These are phyloP conservation scores for Halcyon smyrnensis DNA, from an alignment of 2,797 vertebrate species.

Conservation along the genomic window DNA sequence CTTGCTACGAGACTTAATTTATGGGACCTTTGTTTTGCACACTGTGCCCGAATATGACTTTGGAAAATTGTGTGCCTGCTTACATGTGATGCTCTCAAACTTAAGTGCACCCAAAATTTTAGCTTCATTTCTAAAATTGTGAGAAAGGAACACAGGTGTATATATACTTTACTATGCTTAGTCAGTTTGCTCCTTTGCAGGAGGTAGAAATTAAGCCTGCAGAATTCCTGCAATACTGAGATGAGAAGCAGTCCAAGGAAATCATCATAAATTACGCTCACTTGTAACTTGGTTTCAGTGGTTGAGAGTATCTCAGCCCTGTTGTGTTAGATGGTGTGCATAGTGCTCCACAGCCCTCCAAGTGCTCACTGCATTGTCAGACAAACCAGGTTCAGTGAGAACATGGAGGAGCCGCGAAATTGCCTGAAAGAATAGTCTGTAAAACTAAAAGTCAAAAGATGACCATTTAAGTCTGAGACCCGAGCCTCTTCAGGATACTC, in stretches of 20 bases:
- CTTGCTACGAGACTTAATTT: conserved; percentile 34
- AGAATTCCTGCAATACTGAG: neutral
- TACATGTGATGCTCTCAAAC: neutral
- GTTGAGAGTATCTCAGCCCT: neutral
- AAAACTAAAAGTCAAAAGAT: neutral
- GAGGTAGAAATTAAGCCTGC: neutral
- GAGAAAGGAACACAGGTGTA: neutral
- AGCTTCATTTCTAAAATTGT: neutral
- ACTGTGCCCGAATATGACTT: neutral
- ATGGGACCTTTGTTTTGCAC: conserved; percentile 26
- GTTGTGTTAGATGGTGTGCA: neutral
- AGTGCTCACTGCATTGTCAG: neutral
- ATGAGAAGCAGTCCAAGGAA: neutral
- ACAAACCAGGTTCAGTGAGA: neutral
- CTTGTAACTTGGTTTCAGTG: neutral
- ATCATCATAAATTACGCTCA: neutral
- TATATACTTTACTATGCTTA: neutral
- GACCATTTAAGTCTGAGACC: neutral
- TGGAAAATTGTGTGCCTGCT: neutral
- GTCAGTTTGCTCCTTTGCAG: neutral
- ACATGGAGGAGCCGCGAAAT: neutral
- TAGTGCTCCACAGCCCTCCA: no score
- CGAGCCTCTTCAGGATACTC: neutral
- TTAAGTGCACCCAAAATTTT: neutral
- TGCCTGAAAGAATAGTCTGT: neutral